Conservation (phyloP, 2,888 invertebrate species). For the Eupithecia subfuscata region DNA sequence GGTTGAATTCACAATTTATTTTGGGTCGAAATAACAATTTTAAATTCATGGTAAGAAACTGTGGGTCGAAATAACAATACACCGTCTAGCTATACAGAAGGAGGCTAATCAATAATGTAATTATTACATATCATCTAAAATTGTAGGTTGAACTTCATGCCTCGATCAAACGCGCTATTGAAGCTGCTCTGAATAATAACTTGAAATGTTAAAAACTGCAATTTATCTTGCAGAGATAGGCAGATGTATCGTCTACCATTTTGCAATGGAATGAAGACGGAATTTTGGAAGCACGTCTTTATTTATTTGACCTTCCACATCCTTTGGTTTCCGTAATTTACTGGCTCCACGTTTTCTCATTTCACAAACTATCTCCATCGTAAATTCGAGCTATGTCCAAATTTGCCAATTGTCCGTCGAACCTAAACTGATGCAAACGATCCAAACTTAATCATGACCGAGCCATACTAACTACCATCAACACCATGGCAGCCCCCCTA, state of each 20-base stretch:
- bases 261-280: not conserved
- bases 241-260: not conserved
- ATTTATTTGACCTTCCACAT: conserved; percentile 4
- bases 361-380: conserved; percentile 40
- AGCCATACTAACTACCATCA: conserved; percentile 17
- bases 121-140: too few species aligned
- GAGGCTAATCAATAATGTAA: too few species aligned
- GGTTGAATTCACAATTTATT: too few species aligned
- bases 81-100: too few species aligned
- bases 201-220: too few species aligned
- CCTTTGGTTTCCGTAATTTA: conserved; percentile 24
- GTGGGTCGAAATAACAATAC: too few species aligned
- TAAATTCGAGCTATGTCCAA: conserved; percentile 43
- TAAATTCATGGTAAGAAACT: too few species aligned
- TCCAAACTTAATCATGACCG: conserved; percentile 21
- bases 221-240: too few species aligned
- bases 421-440: conserved; percentile 48
- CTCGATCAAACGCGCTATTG: too few species aligned
- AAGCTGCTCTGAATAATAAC: too few species aligned
- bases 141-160: too few species aligned
- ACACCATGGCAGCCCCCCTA: conserved; percentile 47
- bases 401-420: conserved; percentile 43
- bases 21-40: too few species aligned
- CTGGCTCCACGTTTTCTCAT: conserved; percentile 37
- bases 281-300: conserved; percentile 6